Percentiles rank a stretch among this genome's conserved stretches.
These are phyloP conservation scores for Octopus bimaculoides DNA, from an alignment of 1,140 invertebrate genomes.

Conservation along the genomic window DNA sequence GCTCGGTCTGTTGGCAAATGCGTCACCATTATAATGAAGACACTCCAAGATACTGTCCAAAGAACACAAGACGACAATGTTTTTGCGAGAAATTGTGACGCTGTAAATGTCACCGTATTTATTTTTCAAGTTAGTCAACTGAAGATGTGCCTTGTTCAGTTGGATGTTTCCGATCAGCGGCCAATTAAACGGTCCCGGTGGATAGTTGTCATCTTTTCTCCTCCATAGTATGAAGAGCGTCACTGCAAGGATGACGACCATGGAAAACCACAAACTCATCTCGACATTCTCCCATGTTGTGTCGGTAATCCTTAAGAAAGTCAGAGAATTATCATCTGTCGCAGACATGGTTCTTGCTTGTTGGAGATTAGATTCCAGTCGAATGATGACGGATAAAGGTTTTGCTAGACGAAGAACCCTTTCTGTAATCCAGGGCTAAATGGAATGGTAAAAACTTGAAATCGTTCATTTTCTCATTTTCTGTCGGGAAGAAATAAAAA, in stretches of 20 bases:
- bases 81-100: constrained; percentile 31
- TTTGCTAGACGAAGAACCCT: no score
- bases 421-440: no score
- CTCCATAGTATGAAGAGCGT: constrained; percentile 9
- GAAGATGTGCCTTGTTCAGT: constrained; percentile 34
- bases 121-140: constrained; percentile 34
- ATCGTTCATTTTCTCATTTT: no score
- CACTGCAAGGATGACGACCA: not conserved
- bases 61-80: constrained; percentile 37
- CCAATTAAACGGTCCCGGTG: constrained; percentile 31
- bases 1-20: constrained; percentile 32
- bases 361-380: no score
- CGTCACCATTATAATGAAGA: constrained; percentile 25
- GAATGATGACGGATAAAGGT: no score
- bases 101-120: constrained; percentile 44
- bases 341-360: not conserved
- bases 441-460: no score
- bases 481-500: no score
- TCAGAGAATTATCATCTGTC: not conserved
- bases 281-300: constrained; percentile 7
- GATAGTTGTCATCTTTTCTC: constrained; percentile 23
- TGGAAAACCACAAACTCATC: not conserved
- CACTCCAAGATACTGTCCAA: constrained; percentile 38
- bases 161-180: constrained; percentile 37
- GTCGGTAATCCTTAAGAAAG: not conserved